Evolutionary conservation across 2,888 invertebrate genomes (phyloP), one percentile per base, ranked within the genome.

Genomic region (Nezara viridula): DNA sequence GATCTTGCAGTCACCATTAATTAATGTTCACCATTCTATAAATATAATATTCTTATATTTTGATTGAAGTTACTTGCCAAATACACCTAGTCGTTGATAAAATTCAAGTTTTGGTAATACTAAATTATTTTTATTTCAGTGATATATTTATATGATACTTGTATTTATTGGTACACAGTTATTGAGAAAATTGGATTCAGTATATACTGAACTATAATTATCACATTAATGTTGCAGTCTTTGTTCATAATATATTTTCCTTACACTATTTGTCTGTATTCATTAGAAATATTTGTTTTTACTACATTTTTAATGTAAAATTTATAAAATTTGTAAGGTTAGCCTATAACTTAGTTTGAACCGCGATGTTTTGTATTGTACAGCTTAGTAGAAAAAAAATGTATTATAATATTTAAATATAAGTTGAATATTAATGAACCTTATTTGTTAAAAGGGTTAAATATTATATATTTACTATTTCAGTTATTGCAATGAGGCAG

Each of bases 351-450:
- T 60, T 60, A 32, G 60, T 60, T 32, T 60, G 32, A 60, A 60
- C 27, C 32, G 60, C 60, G 7, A 55, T 55, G 55, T 60, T 60
- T 27, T 60, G 27, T 60, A 32, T 60, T 27, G 60, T 60, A 60
- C 60, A 60, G 60, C 60, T 60, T 60, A 60, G n/a, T n/a, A n/a
- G n/a, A 60, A n/a, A 55, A 60, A 32, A 60, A 27, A 14, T 60
- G 60, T 60, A 60, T 60, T 60, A 32, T 60, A 60, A 60, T 60
- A 60, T 60, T 60, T 60, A 60, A 60, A 10, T 60, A 32, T 60
- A 60, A 27, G 27, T 60, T 60, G 27, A 27, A 32, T 60, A 60
- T 60, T 60, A 32, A 60, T 60, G 60, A 32, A 60, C 27, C 27
- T 32, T 27, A 16, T 60, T 60, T 60, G 60, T 60, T 16, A 60